Base-by-base conservation (phyloP, 1,140 invertebrate genomes). In the Bemisia tabaci region DNA sequence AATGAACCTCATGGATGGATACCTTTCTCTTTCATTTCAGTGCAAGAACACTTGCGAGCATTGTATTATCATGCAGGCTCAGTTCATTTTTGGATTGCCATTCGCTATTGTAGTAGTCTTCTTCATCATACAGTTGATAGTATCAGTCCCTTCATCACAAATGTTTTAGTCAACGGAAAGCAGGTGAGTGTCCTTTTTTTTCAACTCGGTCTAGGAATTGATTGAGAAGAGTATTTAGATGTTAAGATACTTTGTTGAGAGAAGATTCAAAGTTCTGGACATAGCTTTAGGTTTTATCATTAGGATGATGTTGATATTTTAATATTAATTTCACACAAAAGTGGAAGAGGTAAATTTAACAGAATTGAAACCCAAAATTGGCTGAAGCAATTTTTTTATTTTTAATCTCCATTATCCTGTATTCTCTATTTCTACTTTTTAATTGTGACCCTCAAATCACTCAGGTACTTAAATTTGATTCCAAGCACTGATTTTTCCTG, bases 121-220 rank as follows among this genome's bases (percentile, higher is more conserved):
- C 80, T 98, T 24, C 84, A 88, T 75, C 95, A 98, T 75, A 90
- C 94, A 63, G 95, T 98, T 1, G 96, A 98, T 78, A 95, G 92
- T 71, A 94, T 99, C 67, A 97, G 95, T 78, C 97, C 97, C 22
- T 97, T 95, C 74, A 95, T 99, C 66, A 99, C 97, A 26, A 91
- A 92, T 21, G 90, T 98, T 67, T 81, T 99, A 25, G 96, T 98
- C 22, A 91, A 95, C 79, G 96, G 95, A 69, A 98, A 98, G 80
- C 94, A 97, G 82, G 91, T 94, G 73, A 72, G 72, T 69, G 24
- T 67, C 12, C 59, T 58, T 68, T n/a, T n/a, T n/a, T n/a, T n/a
- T n/a, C n/a, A n/a, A n/a, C n/a, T n/a, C n/a, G n/a, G n/a, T n/a
- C n/a, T n/a, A n/a, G n/a, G n/a, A n/a, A n/a, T n/a, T n/a, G n/a